Conservation (phyloP, 2,888 invertebrate genomes). For the Carpatolechia fugitivella region DNA sequence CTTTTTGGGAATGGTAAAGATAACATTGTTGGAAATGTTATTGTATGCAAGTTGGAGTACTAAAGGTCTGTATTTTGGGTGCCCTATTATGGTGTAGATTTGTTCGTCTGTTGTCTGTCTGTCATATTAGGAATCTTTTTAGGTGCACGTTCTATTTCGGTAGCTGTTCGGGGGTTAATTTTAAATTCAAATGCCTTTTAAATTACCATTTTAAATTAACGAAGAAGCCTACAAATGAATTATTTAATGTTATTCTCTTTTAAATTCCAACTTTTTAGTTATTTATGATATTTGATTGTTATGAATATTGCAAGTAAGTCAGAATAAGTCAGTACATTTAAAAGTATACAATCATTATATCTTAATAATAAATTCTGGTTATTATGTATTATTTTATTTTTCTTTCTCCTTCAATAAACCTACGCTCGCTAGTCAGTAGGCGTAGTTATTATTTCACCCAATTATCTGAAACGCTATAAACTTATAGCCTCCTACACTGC, state of each 20-base stretch:
- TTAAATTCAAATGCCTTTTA: conserved; percentile 12
- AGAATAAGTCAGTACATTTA: background rate
- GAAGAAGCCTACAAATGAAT: no score
- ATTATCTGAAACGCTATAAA: conserved; percentile 44
- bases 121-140: conserved; percentile 28
- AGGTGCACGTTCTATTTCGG: conserved; percentile 32
- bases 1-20: background rate
- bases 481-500: conserved; percentile 34
- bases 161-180: conserved; percentile 23
- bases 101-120: conserved; percentile 28
- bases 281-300: conserved; percentile 33
- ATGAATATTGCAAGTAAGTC: conserved; percentile 36
- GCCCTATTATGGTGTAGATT: conserved; percentile 36
- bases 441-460: conserved; percentile 53
- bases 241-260: no score
- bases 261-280: background rate
- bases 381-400: conserved; percentile 15
- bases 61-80: conserved; percentile 31
- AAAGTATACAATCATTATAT: no score
- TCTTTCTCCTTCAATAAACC: conserved; percentile 25
- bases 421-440: conserved; percentile 32
- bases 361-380: no score
- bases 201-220: background rate
- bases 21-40: conserved; percentile 29
- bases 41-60: conserved; percentile 45